Percentiles rank a stretch among this genome's conserved stretches.
Conservation (phyloP, 1,140 invertebrate species). For the Spodoptera litura region DNA sequence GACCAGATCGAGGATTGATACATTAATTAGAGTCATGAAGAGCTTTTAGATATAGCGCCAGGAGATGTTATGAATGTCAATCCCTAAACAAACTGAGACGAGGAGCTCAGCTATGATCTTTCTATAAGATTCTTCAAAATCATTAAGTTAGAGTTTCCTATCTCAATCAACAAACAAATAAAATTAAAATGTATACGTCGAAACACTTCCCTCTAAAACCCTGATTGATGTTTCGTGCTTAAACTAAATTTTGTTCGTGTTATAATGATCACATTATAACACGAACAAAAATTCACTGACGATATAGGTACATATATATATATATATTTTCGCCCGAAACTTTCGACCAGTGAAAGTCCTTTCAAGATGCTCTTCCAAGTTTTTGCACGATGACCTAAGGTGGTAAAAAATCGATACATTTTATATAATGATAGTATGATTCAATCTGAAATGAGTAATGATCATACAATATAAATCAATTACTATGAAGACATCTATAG, state of each 20-base stretch:
- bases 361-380: conserved; percentile 1
- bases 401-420: conserved; percentile 6
- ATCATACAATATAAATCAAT: neutral
- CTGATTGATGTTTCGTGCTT: neutral
- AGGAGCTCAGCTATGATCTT: no score
- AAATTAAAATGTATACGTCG: neutral
- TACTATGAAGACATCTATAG: no score
- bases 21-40: no score
- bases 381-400: conserved; percentile 30
- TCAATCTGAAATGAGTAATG: neutral
- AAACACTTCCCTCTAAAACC: neutral
- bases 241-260: no score
- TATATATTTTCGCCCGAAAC: neutral
- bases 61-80: no score
- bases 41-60: no score
- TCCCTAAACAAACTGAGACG: no score
- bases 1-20: no score
- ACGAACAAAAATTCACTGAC: neutral
- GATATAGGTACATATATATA: neutral
- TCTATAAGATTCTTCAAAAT: no score
- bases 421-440: conserved; percentile 18
- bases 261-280: neutral
- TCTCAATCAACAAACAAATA: no score
- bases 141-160: no score
- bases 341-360: conserved; percentile 31